Conservation (phyloP, 2,888 invertebrate species). For the Yponomeuta evonymella region DNA sequence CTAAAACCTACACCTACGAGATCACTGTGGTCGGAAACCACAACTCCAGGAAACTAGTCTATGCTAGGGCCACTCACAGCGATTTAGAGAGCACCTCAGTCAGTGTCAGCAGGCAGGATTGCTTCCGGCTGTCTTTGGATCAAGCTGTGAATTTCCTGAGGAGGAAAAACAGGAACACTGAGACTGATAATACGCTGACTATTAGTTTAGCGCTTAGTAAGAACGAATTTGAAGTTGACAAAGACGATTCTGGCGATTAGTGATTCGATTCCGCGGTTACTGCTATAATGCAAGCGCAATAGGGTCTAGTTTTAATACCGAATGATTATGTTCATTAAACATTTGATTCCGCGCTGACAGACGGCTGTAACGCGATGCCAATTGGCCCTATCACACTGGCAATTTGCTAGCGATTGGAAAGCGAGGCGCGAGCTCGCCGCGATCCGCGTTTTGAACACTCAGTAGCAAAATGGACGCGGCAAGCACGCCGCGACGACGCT, state of each 20-base stretch:
- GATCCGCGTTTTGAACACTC: no score
- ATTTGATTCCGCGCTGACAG: no score
- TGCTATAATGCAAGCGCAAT: not conserved
- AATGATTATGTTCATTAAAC: no score
- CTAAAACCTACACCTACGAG: constrained; percentile 51
- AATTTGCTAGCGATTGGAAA: no score
- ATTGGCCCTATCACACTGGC: no score
- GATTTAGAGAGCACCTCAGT: constrained; percentile 54
- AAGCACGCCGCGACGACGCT: no score
- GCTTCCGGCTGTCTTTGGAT: constrained; percentile 59
- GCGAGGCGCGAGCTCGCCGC: no score
- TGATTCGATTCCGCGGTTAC: not conserved
- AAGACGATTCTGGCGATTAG: constrained; percentile 5
- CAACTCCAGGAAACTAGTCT: constrained; percentile 46
- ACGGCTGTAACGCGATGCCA: no score
- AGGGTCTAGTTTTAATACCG: no score
- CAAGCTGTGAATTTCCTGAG: constrained; percentile 59
- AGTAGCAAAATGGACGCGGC: no score
- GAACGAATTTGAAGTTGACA: not conserved
- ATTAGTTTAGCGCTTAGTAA: not conserved
- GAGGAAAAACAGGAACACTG: constrained; percentile 47
- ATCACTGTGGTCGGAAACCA: constrained; percentile 50
- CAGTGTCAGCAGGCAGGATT: constrained; percentile 54
- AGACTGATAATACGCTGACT: constrained; percentile 42
- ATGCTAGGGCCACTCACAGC: constrained; percentile 56